Percentiles rank a stretch among this genome's conserved stretches.
Conservation (phyloP, 2,797 vertebrate genomes). For the Pteronotus mesoamericanus region DNA sequence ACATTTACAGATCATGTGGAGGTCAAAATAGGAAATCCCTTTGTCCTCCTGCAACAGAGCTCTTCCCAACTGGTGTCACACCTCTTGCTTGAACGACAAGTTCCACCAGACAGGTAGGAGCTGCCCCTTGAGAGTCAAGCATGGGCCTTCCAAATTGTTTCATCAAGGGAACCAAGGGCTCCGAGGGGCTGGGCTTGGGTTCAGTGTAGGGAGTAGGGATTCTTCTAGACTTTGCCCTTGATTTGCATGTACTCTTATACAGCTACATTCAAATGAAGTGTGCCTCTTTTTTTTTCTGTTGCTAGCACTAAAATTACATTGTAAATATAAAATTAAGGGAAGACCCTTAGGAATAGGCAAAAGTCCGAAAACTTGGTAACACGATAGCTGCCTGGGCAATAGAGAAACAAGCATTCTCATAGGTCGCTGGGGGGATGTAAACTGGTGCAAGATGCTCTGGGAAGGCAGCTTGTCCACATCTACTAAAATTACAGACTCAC, state of each 20-base stretch:
- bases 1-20: slow-evolving; percentile 84
- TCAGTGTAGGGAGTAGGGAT: background rate
- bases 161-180: background rate
- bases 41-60: slow-evolving; percentile 91
- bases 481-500: background rate
- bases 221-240: background rate
- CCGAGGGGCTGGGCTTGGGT: background rate
- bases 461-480: background rate
- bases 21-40: slow-evolving; percentile 93
- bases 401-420: slow-evolving; percentile 18
- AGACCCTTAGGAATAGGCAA: background rate
- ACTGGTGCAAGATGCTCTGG: background rate
- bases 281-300: background rate
- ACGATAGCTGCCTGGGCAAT: background rate
- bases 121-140: background rate
- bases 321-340: background rate
- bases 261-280: background rate
- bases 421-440: background rate
- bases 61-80: slow-evolving; percentile 92
- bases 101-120: slow-evolving; percentile 93
- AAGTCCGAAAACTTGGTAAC: background rate
- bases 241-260: background rate
- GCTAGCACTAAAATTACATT: background rate
- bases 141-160: background rate
- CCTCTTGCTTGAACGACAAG: slow-evolving; percentile 94